phyloP scores from a whole-genome alignment of 1,140 invertebrate species.

The Nebria ingens region DNA sequence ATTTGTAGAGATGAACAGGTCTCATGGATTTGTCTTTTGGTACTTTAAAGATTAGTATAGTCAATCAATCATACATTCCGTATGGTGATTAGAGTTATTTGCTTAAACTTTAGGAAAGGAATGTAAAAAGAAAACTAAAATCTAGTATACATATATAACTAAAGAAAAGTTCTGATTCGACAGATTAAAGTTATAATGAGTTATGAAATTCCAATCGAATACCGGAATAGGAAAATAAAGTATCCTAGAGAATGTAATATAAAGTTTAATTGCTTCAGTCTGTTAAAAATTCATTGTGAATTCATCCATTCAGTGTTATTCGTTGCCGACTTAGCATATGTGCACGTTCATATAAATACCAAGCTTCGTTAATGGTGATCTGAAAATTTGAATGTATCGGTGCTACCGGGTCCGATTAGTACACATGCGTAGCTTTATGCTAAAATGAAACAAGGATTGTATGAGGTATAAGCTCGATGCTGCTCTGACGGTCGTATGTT shows the following conservation, averaged over 20 bases:
- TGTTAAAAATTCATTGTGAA: neutral
- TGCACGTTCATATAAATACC: no score
- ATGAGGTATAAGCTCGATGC: no score
- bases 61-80: neutral
- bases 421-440: no score
- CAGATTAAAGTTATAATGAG: constrained; percentile 1
- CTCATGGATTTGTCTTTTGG: neutral
- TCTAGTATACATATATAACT: no score
- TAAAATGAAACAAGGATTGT: no score
- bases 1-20: no score
- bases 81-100: neutral
- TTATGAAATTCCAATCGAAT: constrained; percentile 7
- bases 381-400: no score
- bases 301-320: neutral
- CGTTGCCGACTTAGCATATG: no score
- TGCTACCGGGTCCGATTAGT: no score
- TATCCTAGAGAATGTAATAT: neutral
- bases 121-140: no score
- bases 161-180: neutral
- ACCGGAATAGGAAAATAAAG: neutral
- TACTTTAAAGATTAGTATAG: neutral
- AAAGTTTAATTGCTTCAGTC: neutral
- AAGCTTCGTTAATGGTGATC: no score
- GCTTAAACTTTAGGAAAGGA: neutral
- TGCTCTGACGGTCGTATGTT: no score